Evolutionary conservation across 2,113 vertebrate genomes (phyloP), one percentile per base, ranked within the genome.

Genomic region (Mobula birostris): DNA sequence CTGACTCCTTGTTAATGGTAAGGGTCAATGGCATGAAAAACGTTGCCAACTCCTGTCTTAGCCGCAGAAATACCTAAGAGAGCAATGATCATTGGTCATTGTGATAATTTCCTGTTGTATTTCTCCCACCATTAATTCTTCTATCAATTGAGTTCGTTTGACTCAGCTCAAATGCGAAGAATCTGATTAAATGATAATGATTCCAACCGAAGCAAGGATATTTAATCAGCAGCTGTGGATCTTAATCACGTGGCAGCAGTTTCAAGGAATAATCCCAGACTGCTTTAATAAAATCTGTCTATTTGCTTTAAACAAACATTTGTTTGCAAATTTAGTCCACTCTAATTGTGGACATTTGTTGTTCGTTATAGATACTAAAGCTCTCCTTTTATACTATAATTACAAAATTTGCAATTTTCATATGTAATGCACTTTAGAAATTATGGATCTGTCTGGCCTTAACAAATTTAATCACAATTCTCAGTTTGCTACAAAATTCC

Each of bases 141-240:
- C 83, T 63, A 29, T 19, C 61, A 90, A 29, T 32, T 66, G n/a
- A 68, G 61, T 83, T 83, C 32, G 14, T 8, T 32, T 4, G 0
- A 15, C 8, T 79, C 77, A 90, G 29, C 85, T 90, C 85, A 61
- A 14, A 19, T 58, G 32, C 58, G 61, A 61, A 68, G 29, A 90
- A 68, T 90, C 85, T 90, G 85, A 90, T 90, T 90, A 90, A 32
- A n/a, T 68, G 32, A 27, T 90, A 66, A 66, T 90, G 85, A n/a
- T 15, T 90, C 29, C n/a, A 63, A 90, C 66, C 63, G 17, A 32
- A 90, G 66, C 40, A 27, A 66, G 6, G 85, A 90, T 90, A n/a
- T 66, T 66, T 90, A 66, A 66, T 61, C 29, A 32, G 9, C 29
- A 66, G 85, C 85, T 66, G 29, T 32, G 63, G 58, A 90, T 66